Percentiles rank a stretch among this genome's conserved stretches.
Conservation (phyloP, 2,113 vertebrate species). For the Laticauda colubrina region DNA sequence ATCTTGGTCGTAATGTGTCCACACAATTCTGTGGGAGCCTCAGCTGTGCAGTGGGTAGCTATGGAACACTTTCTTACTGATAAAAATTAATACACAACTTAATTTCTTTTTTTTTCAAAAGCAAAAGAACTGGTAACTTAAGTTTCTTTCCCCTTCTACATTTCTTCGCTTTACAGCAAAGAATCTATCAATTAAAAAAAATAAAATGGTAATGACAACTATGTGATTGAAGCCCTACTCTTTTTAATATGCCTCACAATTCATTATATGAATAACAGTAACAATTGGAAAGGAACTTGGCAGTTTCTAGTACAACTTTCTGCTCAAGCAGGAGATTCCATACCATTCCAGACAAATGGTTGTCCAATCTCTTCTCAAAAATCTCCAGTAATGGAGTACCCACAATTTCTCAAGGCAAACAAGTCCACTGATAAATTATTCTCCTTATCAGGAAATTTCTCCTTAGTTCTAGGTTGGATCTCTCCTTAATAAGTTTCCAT, state of each 20-base stretch:
- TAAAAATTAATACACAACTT: neutral
- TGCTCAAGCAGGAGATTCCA: neutral
- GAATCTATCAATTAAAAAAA: neutral
- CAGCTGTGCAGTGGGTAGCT: neutral
- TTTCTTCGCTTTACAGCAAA: neutral
- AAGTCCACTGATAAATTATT: no score
- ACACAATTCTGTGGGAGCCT: neutral
- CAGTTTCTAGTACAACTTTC: neutral
- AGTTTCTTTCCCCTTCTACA: neutral
- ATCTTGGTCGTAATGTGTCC: slow-evolving; percentile 2
- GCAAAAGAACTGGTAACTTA: neutral
- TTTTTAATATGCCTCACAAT: neutral
- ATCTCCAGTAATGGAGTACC: no score
- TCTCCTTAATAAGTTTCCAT: no score
- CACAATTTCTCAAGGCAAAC: no score
- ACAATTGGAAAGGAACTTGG: neutral
- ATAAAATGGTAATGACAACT: neutral
- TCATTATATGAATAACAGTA: neutral
- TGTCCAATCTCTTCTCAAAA: no score
- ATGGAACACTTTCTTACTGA: neutral
- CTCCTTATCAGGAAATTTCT: no score
- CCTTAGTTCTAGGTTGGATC: no score
- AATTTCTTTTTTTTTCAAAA: neutral
- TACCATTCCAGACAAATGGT: neutral
- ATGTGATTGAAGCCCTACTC: neutral